phyloP scores from a whole-genome alignment of 2,113 vertebrate genomes.

The Oxyruncus cristatus region DNA sequence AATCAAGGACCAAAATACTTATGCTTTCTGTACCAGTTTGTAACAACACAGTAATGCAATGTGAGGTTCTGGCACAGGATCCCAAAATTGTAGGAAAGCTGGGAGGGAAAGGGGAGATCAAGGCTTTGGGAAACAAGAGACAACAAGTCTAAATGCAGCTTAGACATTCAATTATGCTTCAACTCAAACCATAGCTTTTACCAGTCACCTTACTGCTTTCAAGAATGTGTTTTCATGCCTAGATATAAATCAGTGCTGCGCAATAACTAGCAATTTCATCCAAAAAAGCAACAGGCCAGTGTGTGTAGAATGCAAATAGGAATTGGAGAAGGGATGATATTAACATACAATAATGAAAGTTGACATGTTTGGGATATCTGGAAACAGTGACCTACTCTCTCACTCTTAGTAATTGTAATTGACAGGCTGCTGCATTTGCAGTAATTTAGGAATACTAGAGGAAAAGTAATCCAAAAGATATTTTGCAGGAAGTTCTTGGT shows the following conservation, averaged over 20 bases:
- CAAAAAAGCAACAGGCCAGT: not conserved
- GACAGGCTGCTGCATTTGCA: constrained; percentile 29
- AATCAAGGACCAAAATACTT: not conserved
- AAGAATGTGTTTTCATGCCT: not conserved
- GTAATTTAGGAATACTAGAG: not conserved
- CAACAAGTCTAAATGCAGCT: not conserved
- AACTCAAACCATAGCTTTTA: not conserved
- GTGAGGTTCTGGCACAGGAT: not conserved
- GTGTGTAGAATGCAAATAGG: not conserved
- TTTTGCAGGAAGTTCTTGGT: not conserved
- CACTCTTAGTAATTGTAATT: not conserved
- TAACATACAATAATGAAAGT: constrained; percentile 9
- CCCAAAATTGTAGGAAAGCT: not conserved
- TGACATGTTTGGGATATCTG: constrained; percentile 37
- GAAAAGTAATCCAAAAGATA: not conserved
- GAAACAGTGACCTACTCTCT: constrained; percentile 10
- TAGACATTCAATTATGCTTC: not conserved
- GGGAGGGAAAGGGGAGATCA: not conserved
- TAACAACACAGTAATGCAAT: not conserved
- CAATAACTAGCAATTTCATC: not conserved
- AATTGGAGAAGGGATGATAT: not conserved
- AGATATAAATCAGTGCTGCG: not conserved
- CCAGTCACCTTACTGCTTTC: not conserved
- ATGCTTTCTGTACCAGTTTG: not conserved
- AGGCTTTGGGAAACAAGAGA: not conserved